Evolutionary conservation across 2,113 vertebrate species (phyloP).

Genomic region (Barnardius zonarius): DNA sequence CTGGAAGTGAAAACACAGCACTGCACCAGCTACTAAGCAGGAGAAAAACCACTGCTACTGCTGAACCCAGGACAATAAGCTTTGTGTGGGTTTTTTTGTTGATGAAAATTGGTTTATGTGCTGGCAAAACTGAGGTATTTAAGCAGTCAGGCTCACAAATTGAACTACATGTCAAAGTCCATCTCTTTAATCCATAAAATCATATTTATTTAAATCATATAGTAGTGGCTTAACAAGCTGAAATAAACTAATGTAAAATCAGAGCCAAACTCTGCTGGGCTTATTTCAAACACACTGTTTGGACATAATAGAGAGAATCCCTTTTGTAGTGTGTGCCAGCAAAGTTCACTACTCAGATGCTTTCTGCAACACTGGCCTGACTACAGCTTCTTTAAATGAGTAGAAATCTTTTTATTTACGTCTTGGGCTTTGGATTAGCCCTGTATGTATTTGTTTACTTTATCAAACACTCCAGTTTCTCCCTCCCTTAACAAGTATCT

Average conservation of each 20-base stretch:
- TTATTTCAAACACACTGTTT: background rate
- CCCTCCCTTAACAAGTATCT: background rate
- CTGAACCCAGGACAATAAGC: background rate
- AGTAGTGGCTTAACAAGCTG: constrained; percentile 7
- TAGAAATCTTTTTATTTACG: background rate
- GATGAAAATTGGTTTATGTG: background rate
- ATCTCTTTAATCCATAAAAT: constrained; percentile 24
- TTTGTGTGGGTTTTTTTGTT: background rate
- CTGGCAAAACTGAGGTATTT: background rate
- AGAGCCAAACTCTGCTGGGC: constrained; percentile 11
- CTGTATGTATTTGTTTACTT: background rate
- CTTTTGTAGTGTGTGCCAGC: background rate
- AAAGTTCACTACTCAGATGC: background rate
- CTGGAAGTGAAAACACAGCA: too few relatives aligned
- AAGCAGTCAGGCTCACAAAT: background rate
- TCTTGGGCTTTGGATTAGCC: background rate
- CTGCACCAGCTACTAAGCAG: too few relatives aligned
- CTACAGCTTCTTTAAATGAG: background rate
- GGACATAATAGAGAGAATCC: background rate
- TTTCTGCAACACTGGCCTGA: background rate
- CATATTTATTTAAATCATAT: constrained; percentile 15
- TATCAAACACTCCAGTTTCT: background rate
- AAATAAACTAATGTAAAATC: constrained; percentile 9
- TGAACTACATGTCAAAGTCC: background rate
- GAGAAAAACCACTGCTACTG: too few relatives aligned